Conservation (phyloP, 2,113 vertebrate species). For the Odocoileus virginianus region DNA sequence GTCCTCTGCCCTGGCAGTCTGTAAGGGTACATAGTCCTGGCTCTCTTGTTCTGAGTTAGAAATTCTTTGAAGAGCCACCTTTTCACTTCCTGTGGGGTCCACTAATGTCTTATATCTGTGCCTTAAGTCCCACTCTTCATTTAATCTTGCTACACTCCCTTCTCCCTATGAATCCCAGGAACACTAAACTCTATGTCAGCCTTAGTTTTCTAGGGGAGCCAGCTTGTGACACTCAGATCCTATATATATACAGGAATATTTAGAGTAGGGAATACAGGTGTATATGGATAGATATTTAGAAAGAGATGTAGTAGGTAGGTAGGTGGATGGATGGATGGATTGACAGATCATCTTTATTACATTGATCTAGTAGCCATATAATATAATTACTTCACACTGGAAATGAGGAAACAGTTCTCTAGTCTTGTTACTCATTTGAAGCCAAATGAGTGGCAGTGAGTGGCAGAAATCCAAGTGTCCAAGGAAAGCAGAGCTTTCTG, state of each 20-base stretch:
- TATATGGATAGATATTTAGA: background rate
- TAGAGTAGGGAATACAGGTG: background rate
- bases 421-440: background rate
- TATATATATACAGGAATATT: background rate
- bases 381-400: background rate
- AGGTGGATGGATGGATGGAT: background rate
- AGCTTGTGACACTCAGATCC: background rate
- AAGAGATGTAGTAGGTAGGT: background rate
- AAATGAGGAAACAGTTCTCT: background rate
- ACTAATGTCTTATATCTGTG: background rate
- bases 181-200: background rate
- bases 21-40: background rate
- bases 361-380: background rate
- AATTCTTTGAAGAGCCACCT: background rate
- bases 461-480: background rate
- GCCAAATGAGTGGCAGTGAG: accelerated
- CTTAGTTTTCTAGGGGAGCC: background rate
- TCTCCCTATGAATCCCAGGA: background rate
- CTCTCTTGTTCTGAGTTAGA: background rate
- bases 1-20: background rate
- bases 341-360: background rate
- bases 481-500: background rate
- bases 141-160: background rate
- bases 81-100: background rate
- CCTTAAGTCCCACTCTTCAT: too few species aligned